Evolutionary conservation across 2,797 vertebrate genomes (phyloP).

Genomic region (Euthynnus affinis): DNA sequence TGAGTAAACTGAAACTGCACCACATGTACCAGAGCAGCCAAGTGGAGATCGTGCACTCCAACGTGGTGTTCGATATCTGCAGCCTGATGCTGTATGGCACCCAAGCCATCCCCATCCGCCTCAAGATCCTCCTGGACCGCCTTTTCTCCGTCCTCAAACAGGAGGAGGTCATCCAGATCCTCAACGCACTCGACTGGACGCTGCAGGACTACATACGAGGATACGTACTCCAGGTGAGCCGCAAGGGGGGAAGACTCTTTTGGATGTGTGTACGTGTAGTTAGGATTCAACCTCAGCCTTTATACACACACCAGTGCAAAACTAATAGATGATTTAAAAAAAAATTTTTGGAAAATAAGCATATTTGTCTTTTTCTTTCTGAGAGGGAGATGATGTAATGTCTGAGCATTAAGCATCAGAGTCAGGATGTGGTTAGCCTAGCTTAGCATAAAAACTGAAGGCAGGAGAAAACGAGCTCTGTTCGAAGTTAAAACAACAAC

Average conservation of each 20-base stretch:
- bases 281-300: not conserved
- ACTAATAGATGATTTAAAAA: too few species aligned
- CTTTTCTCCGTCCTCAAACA: constrained; percentile 97
- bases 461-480: too few species aligned
- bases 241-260: too few species aligned
- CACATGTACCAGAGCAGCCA: constrained; percentile 92
- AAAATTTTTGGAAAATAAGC: not conserved
- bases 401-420: too few species aligned
- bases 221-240: constrained; percentile 94
- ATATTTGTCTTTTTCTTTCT: not conserved
- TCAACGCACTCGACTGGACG: constrained; percentile 96
- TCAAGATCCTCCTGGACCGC: constrained; percentile 97
- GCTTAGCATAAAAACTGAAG: too few species aligned
- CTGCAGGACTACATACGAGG: constrained; percentile 98
- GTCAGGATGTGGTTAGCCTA: not conserved
- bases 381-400: too few species aligned
- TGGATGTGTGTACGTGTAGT: not conserved
- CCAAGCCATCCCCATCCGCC: constrained; percentile 94
- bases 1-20: constrained; percentile 95
- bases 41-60: constrained; percentile 98
- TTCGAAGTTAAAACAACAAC: too few species aligned
- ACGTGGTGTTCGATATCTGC: constrained; percentile 97
- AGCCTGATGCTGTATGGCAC: constrained; percentile 98
- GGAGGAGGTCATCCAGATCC: constrained; percentile 96
- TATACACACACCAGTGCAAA: not conserved